Base-by-base conservation (phyloP, 2,797 vertebrate genomes). In the Manis pentadactyla region DNA sequence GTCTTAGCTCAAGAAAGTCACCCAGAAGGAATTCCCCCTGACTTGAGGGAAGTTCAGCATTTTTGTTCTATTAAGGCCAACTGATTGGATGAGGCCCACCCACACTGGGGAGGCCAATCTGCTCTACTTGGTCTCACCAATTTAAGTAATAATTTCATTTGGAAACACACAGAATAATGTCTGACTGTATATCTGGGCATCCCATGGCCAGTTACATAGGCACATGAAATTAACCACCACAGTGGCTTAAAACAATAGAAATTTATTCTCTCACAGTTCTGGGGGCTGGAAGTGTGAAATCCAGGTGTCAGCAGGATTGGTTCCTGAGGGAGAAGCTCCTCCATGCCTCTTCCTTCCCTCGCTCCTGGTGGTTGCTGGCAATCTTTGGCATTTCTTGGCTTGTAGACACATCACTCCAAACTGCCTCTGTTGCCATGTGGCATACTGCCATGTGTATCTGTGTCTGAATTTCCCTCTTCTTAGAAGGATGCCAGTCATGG, bases 21-120 rank as follows among this genome's bases (percentile, higher is more conserved):
- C 39, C 31, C 23, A 23, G 34, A 13, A 31, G 23, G 34, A 75
- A 8, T 23, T 64, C 19, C 39, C 29, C 64, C 29, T 64, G 49
- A 3, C 5, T 39, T 3, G 4, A 25, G 1, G 1, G 6, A 75
- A 19, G n/a, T 34, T n/a, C 27, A 18, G n/a, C 9, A 25, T 37
- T 84, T 85, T 59, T 31, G 46, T 69, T 77, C 79, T 66, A 51
- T 25, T 61, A 25, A 89, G 53, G 19, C 29, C 42, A 37, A 0
- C 29, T 21, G 66, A 68, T 42, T 23, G 19, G 49, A 27, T 4
- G 19, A 21, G 53, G 21, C 7, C 75, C 23, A 29, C 7, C 1
- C 14, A 34, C 1, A 0, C 4, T 29, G n/a, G 59, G 17, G 10
- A 85, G 34, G 25, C 2, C 21, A 37, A 2, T 12, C 10, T 75